Percentiles rank a stretch among this genome's conserved stretches.
phyloP scores from a whole-genome alignment of 2,797 vertebrate species.

The Rhyacichthys aspro region DNA sequence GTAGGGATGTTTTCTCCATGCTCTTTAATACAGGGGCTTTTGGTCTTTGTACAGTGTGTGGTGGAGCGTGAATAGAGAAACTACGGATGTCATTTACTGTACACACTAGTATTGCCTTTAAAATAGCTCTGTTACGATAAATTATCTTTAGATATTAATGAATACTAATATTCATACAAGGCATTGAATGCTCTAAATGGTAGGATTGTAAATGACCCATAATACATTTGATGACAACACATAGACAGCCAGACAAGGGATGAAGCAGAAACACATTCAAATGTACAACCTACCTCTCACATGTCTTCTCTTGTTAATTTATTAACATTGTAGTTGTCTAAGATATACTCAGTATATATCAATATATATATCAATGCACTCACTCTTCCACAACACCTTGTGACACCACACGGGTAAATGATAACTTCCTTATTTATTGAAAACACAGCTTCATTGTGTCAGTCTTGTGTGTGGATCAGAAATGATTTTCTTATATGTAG shows the following conservation, averaged over 20 bases:
- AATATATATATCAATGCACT: constrained; percentile 41
- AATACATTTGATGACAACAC: constrained; percentile 40
- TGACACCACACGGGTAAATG: no score
- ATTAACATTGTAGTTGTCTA: constrained; percentile 28
- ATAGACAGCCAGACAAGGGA: constrained; percentile 34
- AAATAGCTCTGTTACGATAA: constrained; percentile 65
- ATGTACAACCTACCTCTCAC: constrained; percentile 17
- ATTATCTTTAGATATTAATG: constrained; percentile 49
- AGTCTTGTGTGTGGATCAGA: no score
- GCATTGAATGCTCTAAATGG: constrained; percentile 32
- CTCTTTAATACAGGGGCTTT: constrained; percentile 78
- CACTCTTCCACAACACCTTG: no score
- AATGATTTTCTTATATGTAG: no score
- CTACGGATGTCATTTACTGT: constrained; percentile 54
- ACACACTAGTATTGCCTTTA: constrained; percentile 72
- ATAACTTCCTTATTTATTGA: no score
- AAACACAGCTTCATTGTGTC: no score
- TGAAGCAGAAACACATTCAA: constrained; percentile 50
- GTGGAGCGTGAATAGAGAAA: constrained; percentile 56
- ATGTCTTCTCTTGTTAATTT: constrained; percentile 14
- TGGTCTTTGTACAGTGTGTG: constrained; percentile 65
- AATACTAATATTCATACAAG: constrained; percentile 44
- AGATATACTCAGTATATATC: no score
- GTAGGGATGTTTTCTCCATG: constrained; percentile 66
- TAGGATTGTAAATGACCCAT: constrained; percentile 42